These are phyloP conservation scores for Pomacea maculata DNA, from an alignment of 1,140 invertebrate genomes.

Conservation along the genomic window DNA sequence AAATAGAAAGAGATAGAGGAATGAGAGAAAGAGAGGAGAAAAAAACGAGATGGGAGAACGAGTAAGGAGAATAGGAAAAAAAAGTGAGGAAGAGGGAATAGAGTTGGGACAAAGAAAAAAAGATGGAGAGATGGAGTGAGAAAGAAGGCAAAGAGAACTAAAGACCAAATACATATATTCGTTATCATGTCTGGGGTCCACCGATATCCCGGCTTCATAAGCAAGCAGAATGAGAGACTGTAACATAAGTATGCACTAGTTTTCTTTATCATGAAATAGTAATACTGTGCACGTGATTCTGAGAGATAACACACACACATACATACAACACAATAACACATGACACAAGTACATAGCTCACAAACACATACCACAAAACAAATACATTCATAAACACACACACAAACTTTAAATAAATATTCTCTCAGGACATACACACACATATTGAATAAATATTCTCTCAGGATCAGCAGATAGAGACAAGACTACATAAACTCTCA, in stretches of 20 bases:
- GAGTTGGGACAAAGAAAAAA: not conserved
- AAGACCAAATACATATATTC: not conserved
- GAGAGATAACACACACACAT: not conserved
- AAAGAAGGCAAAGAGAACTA: not conserved
- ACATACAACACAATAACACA: not conserved
- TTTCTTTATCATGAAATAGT: no score
- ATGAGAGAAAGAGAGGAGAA: constrained; percentile 5
- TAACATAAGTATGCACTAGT: no score
- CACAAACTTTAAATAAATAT: not conserved
- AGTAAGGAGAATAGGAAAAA: no score
- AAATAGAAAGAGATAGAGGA: constrained; percentile 13
- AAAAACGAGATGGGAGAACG: not conserved
- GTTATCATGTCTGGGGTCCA: no score
- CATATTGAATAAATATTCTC: not conserved
- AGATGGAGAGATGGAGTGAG: constrained; percentile 5
- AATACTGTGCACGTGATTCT: not conserved
- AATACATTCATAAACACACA: not conserved
- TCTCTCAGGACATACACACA: not conserved
- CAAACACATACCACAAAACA: not conserved
- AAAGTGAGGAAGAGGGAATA: not conserved
- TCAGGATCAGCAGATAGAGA: not conserved
- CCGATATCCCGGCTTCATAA: no score
- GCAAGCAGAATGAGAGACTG: no score
- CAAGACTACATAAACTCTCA: not conserved
- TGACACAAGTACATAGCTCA: no score